Percentiles rank a stretch among this genome's conserved stretches.
Evolutionary conservation across 2,113 vertebrate species (phyloP).

Genomic region (Cephalopholis sonnerati): DNA sequence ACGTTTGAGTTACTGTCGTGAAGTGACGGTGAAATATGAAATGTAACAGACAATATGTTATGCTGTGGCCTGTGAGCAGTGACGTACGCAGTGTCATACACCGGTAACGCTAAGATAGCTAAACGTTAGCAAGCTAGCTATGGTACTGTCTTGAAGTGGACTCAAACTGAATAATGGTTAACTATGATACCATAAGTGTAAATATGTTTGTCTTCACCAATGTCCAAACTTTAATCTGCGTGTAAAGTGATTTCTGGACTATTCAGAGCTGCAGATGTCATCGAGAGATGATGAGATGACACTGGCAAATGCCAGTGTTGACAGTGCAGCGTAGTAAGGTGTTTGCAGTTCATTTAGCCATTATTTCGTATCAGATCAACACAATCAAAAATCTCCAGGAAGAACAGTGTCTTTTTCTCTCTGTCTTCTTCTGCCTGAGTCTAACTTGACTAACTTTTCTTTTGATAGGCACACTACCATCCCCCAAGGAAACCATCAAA

Average conservation of each 20-base stretch:
- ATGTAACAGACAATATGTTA: background rate
- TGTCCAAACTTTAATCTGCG: background rate
- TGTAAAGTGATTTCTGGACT: background rate
- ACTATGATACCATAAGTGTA: background rate
- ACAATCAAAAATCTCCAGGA: background rate
- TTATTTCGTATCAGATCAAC: background rate
- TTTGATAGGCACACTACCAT: slow-evolving; percentile 86
- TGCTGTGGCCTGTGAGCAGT: background rate
- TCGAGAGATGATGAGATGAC: background rate
- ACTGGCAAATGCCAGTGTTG: background rate
- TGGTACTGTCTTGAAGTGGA: no score
- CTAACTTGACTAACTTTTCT: background rate
- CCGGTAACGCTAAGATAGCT: background rate
- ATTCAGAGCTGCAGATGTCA: background rate
- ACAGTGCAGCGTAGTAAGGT: background rate
- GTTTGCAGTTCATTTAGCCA: background rate
- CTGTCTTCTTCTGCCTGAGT: background rate
- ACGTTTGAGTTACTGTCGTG: background rate
- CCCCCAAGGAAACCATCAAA: slow-evolving; percentile 92
- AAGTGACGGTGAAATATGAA: accelerated
- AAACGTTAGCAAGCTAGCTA: background rate
- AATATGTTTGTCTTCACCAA: background rate
- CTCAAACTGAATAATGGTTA: accelerated
- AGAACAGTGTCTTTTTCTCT: background rate
- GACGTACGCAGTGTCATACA: slow-evolving; percentile 29